phyloP scores from a whole-genome alignment of 2,888 invertebrate genomes.

The Lobophora halterata region DNA sequence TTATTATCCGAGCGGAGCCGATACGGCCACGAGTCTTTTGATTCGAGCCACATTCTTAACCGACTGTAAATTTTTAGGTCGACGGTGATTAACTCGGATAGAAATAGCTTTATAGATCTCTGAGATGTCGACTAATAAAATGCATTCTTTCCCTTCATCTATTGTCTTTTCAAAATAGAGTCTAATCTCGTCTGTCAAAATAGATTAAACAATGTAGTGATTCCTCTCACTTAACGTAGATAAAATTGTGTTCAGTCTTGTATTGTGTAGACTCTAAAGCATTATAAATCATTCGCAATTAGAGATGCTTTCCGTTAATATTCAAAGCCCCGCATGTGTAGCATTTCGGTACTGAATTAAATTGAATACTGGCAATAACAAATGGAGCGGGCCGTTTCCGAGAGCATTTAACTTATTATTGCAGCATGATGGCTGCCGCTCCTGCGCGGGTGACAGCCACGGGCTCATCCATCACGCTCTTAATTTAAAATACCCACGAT shows the following conservation, averaged over 20 bases:
- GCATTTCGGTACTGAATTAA: constrained; percentile 74
- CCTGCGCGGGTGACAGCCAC: constrained; percentile 68
- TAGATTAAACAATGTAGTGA: constrained; percentile 11
- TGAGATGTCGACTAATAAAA: constrained; percentile 30
- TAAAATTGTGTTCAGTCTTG: constrained; percentile 12
- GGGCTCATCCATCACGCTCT: constrained; percentile 76
- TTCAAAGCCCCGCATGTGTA: constrained; percentile 64
- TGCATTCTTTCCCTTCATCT: constrained; percentile 22
- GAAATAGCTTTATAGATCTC: constrained; percentile 49
- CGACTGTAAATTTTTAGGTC: constrained; percentile 50
- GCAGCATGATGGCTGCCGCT: constrained; percentile 64
- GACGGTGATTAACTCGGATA: constrained; percentile 42
- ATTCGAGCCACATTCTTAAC: constrained; percentile 51
- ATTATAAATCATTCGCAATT: constrained; percentile 49
- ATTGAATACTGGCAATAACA: constrained; percentile 79
- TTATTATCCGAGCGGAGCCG: constrained; percentile 62
- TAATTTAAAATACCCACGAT: constrained; percentile 78
- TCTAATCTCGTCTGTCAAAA: constrained; percentile 11
- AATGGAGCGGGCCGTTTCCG: constrained; percentile 73
- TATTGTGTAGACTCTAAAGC: too few species aligned
- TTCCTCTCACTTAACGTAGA: constrained; percentile 12
- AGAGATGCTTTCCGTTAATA: constrained; percentile 61
- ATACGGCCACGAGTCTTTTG: constrained; percentile 59
- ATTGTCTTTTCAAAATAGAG: constrained; percentile 27
- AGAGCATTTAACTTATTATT: constrained; percentile 77